Evolutionary conservation across 2,888 invertebrate species (phyloP).

Genomic region (Congeria kusceri): DNA sequence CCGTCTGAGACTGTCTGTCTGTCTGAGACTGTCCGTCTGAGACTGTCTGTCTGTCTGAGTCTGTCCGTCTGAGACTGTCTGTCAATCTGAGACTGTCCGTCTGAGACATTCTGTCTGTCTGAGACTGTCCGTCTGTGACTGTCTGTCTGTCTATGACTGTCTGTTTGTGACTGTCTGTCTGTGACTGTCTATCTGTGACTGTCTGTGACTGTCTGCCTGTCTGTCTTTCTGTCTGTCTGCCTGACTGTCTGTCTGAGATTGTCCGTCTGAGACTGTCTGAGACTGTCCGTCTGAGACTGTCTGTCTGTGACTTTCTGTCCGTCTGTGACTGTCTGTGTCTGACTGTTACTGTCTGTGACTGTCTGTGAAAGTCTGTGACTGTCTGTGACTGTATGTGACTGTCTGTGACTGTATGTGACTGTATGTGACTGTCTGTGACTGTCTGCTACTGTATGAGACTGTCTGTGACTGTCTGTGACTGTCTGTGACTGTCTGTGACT

Average conservation of each 20-base stretch:
- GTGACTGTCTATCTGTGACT: slow-evolving; percentile 12
- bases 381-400: not conserved
- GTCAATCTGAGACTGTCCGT: slow-evolving; percentile 22
- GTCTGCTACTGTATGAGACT: slow-evolving; percentile 10
- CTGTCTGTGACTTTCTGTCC: too few species aligned
- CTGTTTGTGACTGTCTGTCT: too few species aligned
- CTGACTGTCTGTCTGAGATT: too few species aligned
- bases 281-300: slow-evolving; percentile 4
- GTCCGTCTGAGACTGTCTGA: slow-evolving; percentile 8
- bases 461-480: slow-evolving; percentile 4
- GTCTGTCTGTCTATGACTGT: too few species aligned
- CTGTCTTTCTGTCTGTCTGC: too few species aligned
- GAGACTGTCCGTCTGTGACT: not conserved
- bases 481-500: not conserved
- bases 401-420: slow-evolving; percentile 20
- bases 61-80: slow-evolving; percentile 4
- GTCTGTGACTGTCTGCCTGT: slow-evolving; percentile 11
- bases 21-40: slow-evolving; percentile 14
- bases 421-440: slow-evolving; percentile 11
- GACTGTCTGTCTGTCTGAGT: not conserved
- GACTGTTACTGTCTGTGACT: slow-evolving; percentile 3
- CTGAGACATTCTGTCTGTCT: slow-evolving; percentile 8
- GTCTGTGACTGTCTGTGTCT: too few species aligned
- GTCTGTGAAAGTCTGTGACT: too few species aligned
- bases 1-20: slow-evolving; percentile 5